phyloP scores from a whole-genome alignment of 2,888 invertebrate species.

The Punctoribates punctum region DNA sequence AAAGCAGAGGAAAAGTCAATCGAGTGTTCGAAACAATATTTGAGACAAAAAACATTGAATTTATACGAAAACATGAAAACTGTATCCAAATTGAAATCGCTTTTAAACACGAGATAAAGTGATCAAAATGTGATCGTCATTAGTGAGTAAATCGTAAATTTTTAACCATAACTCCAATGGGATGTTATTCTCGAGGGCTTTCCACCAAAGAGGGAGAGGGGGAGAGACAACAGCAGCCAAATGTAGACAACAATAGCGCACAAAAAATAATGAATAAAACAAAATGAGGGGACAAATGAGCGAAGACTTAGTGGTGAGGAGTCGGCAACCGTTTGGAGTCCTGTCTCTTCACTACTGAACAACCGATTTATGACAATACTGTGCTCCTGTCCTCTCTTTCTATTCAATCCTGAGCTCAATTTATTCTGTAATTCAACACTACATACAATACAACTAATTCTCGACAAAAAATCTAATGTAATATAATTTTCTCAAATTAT shows the following conservation, averaged over 20 bases:
- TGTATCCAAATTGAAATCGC: constrained; percentile 16
- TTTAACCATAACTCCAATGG: constrained; percentile 29
- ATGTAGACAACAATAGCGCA: background rate
- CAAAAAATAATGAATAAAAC: background rate
- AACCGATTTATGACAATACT: background rate
- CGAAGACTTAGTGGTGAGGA: background rate
- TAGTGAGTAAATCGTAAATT: background rate
- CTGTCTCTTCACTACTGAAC: background rate
- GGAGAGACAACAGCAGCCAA: background rate
- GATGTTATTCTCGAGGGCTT: background rate
- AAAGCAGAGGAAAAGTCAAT: background rate
- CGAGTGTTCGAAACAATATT: background rate
- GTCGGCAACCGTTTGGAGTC: background rate
- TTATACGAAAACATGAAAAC: background rate
- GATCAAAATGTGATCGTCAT: constrained; percentile 4
- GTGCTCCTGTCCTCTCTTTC: background rate
- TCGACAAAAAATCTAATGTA: background rate
- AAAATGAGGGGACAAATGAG: background rate
- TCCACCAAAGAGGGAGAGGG: background rate
- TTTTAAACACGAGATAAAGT: constrained; percentile 26
- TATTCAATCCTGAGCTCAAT: background rate
- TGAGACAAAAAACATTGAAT: background rate
- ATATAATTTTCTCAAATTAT: background rate
- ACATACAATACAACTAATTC: constrained; percentile 12
- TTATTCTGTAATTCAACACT: constrained; percentile 7